Base-by-base conservation (phyloP, 2,888 invertebrate species). In the Bellardia pandia region DNA sequence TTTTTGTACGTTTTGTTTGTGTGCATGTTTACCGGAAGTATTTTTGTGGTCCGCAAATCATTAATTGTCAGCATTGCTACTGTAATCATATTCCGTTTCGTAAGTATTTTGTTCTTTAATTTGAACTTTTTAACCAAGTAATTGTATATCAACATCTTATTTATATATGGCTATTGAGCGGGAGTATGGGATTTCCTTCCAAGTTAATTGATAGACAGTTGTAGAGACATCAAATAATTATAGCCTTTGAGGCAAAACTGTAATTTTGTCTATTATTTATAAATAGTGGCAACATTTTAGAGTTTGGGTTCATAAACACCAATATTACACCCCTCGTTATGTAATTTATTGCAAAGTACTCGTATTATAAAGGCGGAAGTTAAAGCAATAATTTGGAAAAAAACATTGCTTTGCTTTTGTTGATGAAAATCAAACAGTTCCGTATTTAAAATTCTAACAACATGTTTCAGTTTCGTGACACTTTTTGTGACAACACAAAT, bases 31-130 rank as follows among this genome's bases (percentile, higher is more conserved):
- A 48, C 51, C 51, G 85, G 79, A 85, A 87, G 82, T 75, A 72
- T 84, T 45, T 83, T 77, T 69, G 58, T 74, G 60, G 33, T 51
- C 69, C 45, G 56, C 16, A 77, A 66, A 16, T 86, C 85, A 71
- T 76, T 81, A 76, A 79, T 71, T 72, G 88, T 81, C 78, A 51
- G 68, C 7, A 69, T 82, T 79, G 85, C 64, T 30, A 58, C 30
- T 76, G 48, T 81, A 71, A 80, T 76, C 75, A 78, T 78, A 33
- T 84, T 51, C 37, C 7, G 23, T 56, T 9, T 56, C 1, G 23
- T 14, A 30, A 51, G 56, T 23, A 48, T 77, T 48, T 64, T 64
- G 45, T 71, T 37, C 30, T 56, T 66, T 78, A 48, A 64, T 79
- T 62, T 78, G 9, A 42, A 45, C 8, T 48, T 53, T 62, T 60